Base-by-base conservation (phyloP, 2,797 vertebrate genomes). In the Agapornis canus region DNA sequence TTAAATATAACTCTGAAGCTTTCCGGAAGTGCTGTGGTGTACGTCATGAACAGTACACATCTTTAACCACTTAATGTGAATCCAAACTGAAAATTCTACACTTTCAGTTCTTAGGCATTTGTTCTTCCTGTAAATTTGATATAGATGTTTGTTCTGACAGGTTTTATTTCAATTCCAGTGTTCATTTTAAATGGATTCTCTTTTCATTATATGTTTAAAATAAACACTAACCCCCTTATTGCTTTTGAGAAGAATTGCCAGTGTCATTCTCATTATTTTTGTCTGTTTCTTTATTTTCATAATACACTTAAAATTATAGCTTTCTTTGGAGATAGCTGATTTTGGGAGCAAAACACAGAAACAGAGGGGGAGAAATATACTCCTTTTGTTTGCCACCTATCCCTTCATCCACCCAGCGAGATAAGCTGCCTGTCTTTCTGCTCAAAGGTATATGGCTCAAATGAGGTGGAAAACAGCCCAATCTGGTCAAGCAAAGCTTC, bases 381-480 rank as follows among this genome's bases (percentile, higher is more conserved):
- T 66, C 5, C 29, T 35, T 29, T 18, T 19, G 2, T n/a, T 59
- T 9, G 18, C 73, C 16, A 29, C 54, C 65, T 65, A 35, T 68
- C 42, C 40, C 56, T 60, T 85, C 87, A 20, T 70, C 49, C 78
- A 8, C 21, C 20, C 51, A 18, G 63, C 1, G 2, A 89, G 75
- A 42, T 42, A 26, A 82, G 66, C 84, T 80, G 86, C 80, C 76
- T 0, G 1, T 32, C 72, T 39, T 11, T 45, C 45, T 57, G 78
- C 91, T 84, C 63, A 21, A 2, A 79, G 76, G 54, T 72, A 17
- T 0, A 26, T 0, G 35, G 82, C 87, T 84, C 66, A 76, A 91
- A 92, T 45, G 89, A 79, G 78, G 63, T 57, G 87, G 91, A 91
- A 95, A 92, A 91, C 79, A 89, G 66, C 89, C 78, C 89, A 37